phyloP scores from a whole-genome alignment of 2,888 invertebrate genomes.

The Limnephilus marmoratus region DNA sequence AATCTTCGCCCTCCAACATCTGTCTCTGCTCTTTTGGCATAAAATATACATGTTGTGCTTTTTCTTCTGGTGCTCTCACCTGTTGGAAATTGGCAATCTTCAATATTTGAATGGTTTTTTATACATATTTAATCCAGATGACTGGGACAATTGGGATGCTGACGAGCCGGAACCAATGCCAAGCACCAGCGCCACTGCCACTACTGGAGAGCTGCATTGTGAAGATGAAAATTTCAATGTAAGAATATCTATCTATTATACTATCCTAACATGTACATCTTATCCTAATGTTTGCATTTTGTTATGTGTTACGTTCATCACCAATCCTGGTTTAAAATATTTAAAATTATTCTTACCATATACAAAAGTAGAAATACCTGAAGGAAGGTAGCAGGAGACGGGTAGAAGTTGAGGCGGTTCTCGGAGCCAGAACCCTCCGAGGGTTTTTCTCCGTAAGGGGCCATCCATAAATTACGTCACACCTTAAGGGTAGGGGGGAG shows the following conservation, averaged over 20 bases:
- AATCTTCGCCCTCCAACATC: background rate
- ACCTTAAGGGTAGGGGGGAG: no score
- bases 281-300: no score
- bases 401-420: no score
- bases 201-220: slow-evolving; percentile 78
- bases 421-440: no score
- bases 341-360: no score
- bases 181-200: slow-evolving; percentile 59
- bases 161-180: slow-evolving; percentile 68
- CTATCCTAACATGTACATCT: background rate
- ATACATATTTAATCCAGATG: slow-evolving; percentile 73
- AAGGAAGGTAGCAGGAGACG: no score
- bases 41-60: background rate
- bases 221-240: slow-evolving; percentile 91
- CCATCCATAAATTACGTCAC: background rate
- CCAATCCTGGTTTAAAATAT: no score
- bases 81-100: no score
- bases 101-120: slow-evolving; percentile 46
- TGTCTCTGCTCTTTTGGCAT: background rate
- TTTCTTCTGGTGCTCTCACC: no score
- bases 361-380: no score
- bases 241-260: slow-evolving; percentile 55
- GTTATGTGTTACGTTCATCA: no score
- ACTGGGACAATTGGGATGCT: slow-evolving; percentile 82
- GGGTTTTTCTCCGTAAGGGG: no score